Conservation (phyloP, 2,113 vertebrate species). For the Malurus elegans region DNA sequence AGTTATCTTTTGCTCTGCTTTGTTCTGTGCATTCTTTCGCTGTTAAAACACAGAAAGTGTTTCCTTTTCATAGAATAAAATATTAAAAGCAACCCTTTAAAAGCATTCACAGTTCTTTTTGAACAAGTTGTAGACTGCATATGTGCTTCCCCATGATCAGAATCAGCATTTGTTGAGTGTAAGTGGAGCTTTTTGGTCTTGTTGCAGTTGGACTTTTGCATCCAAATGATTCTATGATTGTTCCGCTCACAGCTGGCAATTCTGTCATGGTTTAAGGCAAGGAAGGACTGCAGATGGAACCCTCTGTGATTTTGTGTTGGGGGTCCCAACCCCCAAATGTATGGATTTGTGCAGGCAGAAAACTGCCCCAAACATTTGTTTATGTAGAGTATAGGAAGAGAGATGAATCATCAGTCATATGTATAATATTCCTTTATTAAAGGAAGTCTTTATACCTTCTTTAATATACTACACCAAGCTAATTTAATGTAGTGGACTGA, state of each 20-base stretch:
- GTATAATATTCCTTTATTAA: not conserved
- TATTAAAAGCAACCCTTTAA: accelerated
- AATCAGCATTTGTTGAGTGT: not conserved
- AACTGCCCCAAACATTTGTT: not conserved
- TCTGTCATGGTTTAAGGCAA: not conserved
- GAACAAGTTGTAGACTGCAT: not conserved
- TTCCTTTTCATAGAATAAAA: not conserved
- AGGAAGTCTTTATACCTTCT: not conserved
- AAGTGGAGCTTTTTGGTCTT: not conserved
- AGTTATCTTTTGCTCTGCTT: not conserved
- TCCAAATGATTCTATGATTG: not conserved
- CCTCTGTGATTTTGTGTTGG: not conserved
- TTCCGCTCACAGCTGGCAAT: not conserved
- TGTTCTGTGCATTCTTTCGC: not conserved
- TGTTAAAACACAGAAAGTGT: not conserved
- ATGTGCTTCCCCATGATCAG: not conserved
- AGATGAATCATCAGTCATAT: not conserved
- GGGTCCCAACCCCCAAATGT: no score
- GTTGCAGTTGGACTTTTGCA: not conserved
- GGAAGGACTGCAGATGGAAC: not conserved
- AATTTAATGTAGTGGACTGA: not conserved
- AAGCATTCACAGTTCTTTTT: not conserved
- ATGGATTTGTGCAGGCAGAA: not conserved
- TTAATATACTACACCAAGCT: not conserved
- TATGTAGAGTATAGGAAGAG: not conserved